Evolutionary conservation across 1,140 invertebrate genomes (phyloP), one percentile per base, ranked within the genome.

Genomic region (Scylla paramamosain): DNA sequence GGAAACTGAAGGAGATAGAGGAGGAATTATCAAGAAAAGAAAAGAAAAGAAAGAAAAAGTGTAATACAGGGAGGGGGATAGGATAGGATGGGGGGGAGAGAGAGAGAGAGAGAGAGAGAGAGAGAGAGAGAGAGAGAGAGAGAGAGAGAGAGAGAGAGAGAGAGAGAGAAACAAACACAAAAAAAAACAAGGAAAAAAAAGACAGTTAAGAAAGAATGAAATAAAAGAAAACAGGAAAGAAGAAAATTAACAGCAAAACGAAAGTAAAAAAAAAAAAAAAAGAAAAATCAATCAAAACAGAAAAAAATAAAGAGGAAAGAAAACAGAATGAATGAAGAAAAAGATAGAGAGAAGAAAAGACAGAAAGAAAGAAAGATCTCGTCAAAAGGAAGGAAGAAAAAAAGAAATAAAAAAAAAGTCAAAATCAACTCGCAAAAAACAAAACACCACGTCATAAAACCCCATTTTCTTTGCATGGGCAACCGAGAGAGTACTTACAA

Each of bases 381-480:
- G 12, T 59, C 52, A 59, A 59, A n/a, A n/a, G 16, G 6, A 77
- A 77, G 25, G n/a, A 77, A 77, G 25, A 77, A n/a, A 77, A n/a
- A 88, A 32, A 88, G 32, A 88, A n/a, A 88, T 32, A 88, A 32
- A 31, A 32, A 88, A 39, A 32, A 7, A 45, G 39, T 2, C 1
- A 39, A 39, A 39, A 39, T 12, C 12, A 86, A 86, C 28, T 86
- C 28, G 10, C 84, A 12, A 39, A 39, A 12, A 29, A 86, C 12
- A 16, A 4, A 88, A 39, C 45, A 46, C 45, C 86, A 88, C 45
- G 86, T 88, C 86, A 88, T 8, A 25, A 86, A 88, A 88, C 25
- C 86, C 86, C 86, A 88, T 88, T 88, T 88, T 32, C 28, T 88
- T 88, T 88, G 86, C 86, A 88, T 88, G 86, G 86, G 86, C 86